Evolutionary conservation across 2,113 vertebrate genomes (phyloP), one percentile per base, ranked within the genome.

Genomic region (Myiozetetes cayanensis): DNA sequence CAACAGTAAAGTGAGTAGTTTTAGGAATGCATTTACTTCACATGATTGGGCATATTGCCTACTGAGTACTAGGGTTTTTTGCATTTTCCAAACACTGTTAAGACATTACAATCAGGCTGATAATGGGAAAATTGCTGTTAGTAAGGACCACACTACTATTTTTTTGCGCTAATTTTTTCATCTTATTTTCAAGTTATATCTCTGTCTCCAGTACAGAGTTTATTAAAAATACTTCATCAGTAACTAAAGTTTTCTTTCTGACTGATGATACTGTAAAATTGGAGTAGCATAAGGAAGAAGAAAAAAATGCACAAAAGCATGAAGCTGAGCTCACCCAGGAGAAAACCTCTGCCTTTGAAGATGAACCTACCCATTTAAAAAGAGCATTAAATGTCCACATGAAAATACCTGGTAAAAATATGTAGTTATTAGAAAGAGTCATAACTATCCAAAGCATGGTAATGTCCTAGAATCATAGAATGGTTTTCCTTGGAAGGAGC

Each of bases 21-120:
- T 65, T 79, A 89, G 44, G 41, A 68, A 83, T 66, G 18, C 30
- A n/a, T 92, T 96, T 70, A 43, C 18, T 92, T 23, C 14, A 62
- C 72, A 21, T 76, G 58, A 90, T 37, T 86, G 2, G 30, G 25
- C 46, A 13, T 37, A 71, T 47, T 43, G 19, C 49, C 30, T 82
- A 65, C 71, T 10, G n/a, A 61, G 41, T 23, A 71, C 10, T 12
- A 63, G 21, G 3, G 6, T 27, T 63, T 66, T 84, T 56, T 94
- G 27, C 17, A 14, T 95, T 89, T 89, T 85, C 33, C 30, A 67
- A 89, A 72, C 16, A 25, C 19, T 46, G 4, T 23, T 13, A 61
- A 68, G 58, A 91, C 41, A 87, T 61, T 65, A 59, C 10, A 65
- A n/a, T 75, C 24, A 44, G 52, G 11, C 21, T 74, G 44, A 31